phyloP scores from a whole-genome alignment of 2,797 vertebrate genomes.

The Ctenopoma kingsleyae region DNA sequence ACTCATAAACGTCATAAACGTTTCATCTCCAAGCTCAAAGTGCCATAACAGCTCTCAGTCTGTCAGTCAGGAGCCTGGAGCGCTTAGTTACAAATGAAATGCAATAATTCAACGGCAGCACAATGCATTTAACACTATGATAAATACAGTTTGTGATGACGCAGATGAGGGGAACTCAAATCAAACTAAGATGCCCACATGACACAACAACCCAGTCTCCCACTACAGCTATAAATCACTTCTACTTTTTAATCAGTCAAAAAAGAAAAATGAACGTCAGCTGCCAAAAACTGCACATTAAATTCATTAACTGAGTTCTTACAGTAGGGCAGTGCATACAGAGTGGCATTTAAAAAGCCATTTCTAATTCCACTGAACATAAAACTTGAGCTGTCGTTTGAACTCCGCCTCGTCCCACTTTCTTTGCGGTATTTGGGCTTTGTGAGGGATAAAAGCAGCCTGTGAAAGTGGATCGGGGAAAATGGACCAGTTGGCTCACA shows the following conservation, averaged over 20 bases:
- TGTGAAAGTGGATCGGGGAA: conserved; percentile 80
- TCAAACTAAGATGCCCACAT: conserved; percentile 46
- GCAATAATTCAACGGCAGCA: conserved; percentile 31
- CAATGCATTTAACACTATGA: conserved; percentile 18
- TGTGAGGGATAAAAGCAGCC: conserved; percentile 81
- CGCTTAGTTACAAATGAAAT: conserved; percentile 39
- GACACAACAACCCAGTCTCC: conserved; percentile 61
- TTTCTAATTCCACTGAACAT: conserved; percentile 81
- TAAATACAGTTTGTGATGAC: conserved; percentile 42
- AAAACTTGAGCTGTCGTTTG: conserved; percentile 79
- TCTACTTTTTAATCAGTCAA: conserved; percentile 69
- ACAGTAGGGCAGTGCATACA: conserved; percentile 65
- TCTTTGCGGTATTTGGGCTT: conserved; percentile 78
- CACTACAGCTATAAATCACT: conserved; percentile 62
- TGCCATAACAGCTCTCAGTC: conserved; percentile 37
- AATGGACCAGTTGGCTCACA: conserved; percentile 80
- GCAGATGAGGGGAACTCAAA: conserved; percentile 47
- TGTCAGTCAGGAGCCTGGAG: conserved; percentile 51
- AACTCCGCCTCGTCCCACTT: conserved; percentile 75
- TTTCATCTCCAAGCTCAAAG: conserved; percentile 43
- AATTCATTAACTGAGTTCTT: conserved; percentile 79
- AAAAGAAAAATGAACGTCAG: conserved; percentile 43
- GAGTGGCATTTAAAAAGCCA: conserved; percentile 82
- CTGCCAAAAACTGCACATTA: conserved; percentile 78
- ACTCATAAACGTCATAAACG: conserved; percentile 47